Evolutionary conservation across 2,113 vertebrate genomes (phyloP).

Genomic region (Neomonachus schauinslandi): DNA sequence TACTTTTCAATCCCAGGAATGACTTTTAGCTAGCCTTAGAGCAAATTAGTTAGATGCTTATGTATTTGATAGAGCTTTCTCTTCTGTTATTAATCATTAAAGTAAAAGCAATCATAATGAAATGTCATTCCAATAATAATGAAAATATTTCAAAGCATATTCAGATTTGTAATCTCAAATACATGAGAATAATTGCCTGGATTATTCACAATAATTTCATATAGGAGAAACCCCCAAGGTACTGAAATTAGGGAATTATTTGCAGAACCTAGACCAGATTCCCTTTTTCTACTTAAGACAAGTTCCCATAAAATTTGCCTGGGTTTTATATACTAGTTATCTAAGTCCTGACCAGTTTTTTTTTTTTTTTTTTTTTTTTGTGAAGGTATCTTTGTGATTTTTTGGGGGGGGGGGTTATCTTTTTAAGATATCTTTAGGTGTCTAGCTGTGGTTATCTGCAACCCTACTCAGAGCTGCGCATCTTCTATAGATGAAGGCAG

Average conservation of each 20-base stretch:
- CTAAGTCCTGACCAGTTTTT: background rate
- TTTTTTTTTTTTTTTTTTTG: background rate
- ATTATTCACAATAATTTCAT: slow-evolving; percentile 27
- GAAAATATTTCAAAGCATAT: slow-evolving; percentile 4
- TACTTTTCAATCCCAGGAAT: slow-evolving; percentile 10
- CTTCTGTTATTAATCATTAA: slow-evolving; percentile 57
- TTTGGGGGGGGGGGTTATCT: background rate
- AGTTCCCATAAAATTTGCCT: background rate
- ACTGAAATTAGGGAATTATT: background rate
- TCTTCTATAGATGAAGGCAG: background rate
- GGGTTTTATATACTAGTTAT: background rate
- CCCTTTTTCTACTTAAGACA: background rate
- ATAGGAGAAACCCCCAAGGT: background rate
- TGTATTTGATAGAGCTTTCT: slow-evolving; percentile 23
- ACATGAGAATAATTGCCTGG: background rate
- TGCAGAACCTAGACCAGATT: background rate
- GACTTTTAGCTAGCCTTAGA: background rate
- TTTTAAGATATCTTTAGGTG: background rate
- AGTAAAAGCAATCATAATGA: slow-evolving; percentile 48
- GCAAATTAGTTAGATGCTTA: slow-evolving; percentile 27
- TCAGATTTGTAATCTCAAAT: slow-evolving; percentile 55
- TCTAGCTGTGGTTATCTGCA: background rate
- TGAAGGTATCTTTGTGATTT: background rate
- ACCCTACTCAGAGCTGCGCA: background rate
- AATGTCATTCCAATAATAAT: slow-evolving; percentile 41